Percentiles rank a stretch among this genome's conserved stretches.
Conservation (phyloP, 2,888 invertebrate genomes). For the Drosophila birchii region DNA sequence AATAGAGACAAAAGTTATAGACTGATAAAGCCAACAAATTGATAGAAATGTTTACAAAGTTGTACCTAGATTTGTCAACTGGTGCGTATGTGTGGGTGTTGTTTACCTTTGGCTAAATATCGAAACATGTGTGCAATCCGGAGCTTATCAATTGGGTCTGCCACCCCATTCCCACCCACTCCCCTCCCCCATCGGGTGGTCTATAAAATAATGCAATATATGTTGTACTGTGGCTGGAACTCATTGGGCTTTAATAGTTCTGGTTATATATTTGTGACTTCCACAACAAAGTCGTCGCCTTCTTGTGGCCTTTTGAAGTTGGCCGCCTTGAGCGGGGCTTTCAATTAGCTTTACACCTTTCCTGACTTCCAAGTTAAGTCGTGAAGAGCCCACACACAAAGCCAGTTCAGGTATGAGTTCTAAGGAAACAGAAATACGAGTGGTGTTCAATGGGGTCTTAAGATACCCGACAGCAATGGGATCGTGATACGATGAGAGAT, state of each 20-base stretch:
- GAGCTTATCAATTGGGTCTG: conserved; percentile 32
- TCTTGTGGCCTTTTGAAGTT: conserved; percentile 61
- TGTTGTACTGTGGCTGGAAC: conserved; percentile 9
- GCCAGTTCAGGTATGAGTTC: conserved; percentile 50
- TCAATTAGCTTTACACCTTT: conserved; percentile 65
- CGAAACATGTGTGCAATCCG: conserved; percentile 49
- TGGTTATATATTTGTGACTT: conserved; percentile 19
- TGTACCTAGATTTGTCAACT: conserved; percentile 51
- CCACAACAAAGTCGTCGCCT: conserved; percentile 67
- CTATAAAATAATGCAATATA: conserved; percentile 46
- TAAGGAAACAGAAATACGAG: conserved; percentile 54
- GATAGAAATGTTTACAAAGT: conserved; percentile 65
- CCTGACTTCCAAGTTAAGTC: conserved; percentile 50
- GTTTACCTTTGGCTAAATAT: conserved; percentile 52
- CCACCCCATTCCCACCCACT: conserved; percentile 26
- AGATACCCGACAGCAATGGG: conserved; percentile 18
- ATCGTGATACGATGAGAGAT: not conserved
- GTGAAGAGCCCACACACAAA: conserved; percentile 61
- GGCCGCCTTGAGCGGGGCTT: conserved; percentile 48
- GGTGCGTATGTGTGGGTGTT: conserved; percentile 21
- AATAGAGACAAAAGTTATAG: conserved; percentile 55
- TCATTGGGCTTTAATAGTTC: conserved; percentile 28
- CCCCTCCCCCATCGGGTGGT: not conserved
- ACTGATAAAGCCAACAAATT: conserved; percentile 56
- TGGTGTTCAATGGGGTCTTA: not conserved